Evolutionary conservation across 2,113 vertebrate genomes (phyloP).

Genomic region (Erythrocercus mccallii): DNA sequence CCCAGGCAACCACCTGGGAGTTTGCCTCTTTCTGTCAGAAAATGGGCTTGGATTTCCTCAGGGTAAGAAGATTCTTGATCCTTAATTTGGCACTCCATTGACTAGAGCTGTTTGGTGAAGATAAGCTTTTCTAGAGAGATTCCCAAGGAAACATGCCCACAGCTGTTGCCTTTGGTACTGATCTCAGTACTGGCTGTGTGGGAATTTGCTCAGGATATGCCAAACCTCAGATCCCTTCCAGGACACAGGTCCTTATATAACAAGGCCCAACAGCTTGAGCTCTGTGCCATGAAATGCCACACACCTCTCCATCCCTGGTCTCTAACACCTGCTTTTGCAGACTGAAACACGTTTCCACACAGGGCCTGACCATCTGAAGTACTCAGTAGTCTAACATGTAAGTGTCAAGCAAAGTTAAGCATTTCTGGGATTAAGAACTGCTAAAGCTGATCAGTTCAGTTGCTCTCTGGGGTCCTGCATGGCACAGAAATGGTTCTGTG

Average conservation of each 20-base stretch:
- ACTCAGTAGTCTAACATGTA: neutral
- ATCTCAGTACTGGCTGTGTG: neutral
- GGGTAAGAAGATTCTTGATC: neutral
- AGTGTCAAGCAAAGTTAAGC: neutral
- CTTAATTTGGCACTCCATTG: neutral
- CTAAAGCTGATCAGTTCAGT: neutral
- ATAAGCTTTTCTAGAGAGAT: neutral
- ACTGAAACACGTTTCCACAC: rapidly evolving
- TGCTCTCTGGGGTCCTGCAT: neutral
- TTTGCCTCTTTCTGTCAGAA: neutral
- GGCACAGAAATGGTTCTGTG: neutral
- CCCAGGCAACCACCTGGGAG: neutral
- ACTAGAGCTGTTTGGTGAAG: neutral
- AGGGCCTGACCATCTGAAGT: neutral
- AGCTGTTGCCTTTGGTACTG: neutral
- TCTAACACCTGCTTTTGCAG: neutral
- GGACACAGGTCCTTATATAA: neutral
- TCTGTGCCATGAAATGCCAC: neutral
- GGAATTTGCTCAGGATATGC: neutral
- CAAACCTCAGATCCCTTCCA: neutral
- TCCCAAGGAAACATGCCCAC: neutral
- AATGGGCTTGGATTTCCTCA: neutral
- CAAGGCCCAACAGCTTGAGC: neutral
- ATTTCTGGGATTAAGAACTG: neutral
- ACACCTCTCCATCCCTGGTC: rapidly evolving